A percentile compares a stretch with the other conserved stretches of the same genome.
Conservation (phyloP, 2,888 invertebrate species). For the Eristalinus aeneus region DNA sequence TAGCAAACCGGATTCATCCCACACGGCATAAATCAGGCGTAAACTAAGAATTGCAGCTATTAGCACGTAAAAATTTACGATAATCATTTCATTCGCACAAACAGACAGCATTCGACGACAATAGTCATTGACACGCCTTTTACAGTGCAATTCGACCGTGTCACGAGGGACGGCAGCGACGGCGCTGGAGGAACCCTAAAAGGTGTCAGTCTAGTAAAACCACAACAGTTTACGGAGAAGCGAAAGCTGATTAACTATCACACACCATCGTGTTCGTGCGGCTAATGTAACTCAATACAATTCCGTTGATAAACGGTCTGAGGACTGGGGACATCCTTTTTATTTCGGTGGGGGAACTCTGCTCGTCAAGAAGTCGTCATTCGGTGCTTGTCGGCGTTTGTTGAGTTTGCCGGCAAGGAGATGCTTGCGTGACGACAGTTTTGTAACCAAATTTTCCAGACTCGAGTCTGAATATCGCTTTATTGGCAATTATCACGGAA, state of each 20-base stretch:
- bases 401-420: background rate
- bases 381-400: conserved; percentile 44
- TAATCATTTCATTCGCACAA: conserved; percentile 47
- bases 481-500: conserved; percentile 66
- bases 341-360: conserved; percentile 25
- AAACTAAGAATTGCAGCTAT: conserved; percentile 60
- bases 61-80: conserved; percentile 68
- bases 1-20: conserved; percentile 33
- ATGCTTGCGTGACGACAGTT: conserved; percentile 54
- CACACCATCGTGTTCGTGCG: conserved; percentile 63
- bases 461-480: conserved; percentile 34
- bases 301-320: conserved; percentile 50
- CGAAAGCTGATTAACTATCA: conserved; percentile 66
- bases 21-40: conserved; percentile 35
- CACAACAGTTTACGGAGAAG: conserved; percentile 45
- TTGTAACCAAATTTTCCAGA: conserved; percentile 33
- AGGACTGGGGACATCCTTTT: conserved; percentile 35
- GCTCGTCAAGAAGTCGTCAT: conserved; percentile 6
- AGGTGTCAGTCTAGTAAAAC: conserved; percentile 54
- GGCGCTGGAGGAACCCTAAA: background rate
- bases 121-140: conserved; percentile 11
- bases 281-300: conserved; percentile 63
- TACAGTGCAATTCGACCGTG: background rate
- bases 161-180: background rate
- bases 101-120: conserved; percentile 7